Evolutionary conservation across 2,888 invertebrate species (phyloP).

Genomic region (Lycaena phlaeas): DNA sequence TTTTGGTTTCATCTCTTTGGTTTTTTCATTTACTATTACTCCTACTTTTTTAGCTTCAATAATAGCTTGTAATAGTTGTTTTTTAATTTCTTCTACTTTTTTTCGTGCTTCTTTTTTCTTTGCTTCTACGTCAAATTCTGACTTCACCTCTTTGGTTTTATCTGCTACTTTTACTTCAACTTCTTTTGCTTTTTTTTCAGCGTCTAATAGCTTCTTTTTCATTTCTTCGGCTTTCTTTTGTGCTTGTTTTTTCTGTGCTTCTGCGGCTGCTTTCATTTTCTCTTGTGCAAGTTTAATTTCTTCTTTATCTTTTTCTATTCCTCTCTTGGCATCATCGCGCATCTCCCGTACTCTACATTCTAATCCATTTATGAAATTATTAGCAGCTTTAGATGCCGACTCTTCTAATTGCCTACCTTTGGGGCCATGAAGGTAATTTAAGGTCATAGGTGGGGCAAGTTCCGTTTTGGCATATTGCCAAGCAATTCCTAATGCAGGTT

Average conservation of each 20-base stretch:
- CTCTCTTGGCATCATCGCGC: not conserved
- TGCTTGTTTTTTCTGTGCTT: not conserved
- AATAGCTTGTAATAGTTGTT: too few species aligned
- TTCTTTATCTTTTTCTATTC: not conserved
- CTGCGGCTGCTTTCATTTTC: not conserved
- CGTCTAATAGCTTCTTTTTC: too few species aligned
- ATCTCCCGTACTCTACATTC: not conserved
- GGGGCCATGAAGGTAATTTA: slow-evolving; percentile 30
- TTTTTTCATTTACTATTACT: too few species aligned
- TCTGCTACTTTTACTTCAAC: too few species aligned
- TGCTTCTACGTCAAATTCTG: not conserved
- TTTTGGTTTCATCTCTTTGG: too few species aligned
- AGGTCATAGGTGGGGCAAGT: slow-evolving; percentile 44
- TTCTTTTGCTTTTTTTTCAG: too few species aligned
- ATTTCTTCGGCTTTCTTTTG: not conserved
- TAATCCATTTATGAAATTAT: not conserved
- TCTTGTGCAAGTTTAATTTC: not conserved
- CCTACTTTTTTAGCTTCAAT: too few species aligned
- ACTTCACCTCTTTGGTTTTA: too few species aligned
- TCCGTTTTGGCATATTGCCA: slow-evolving; percentile 60
- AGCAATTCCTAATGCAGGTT: slow-evolving; percentile 26
- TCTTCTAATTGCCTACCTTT: slow-evolving; percentile 23
- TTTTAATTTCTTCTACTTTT: too few species aligned
- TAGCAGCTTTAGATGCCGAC: not conserved
- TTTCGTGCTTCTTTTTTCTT: not conserved